These are phyloP conservation scores for Astyanax mexicanus DNA, from an alignment of 2,797 vertebrate species.

Conservation along the genomic window DNA sequence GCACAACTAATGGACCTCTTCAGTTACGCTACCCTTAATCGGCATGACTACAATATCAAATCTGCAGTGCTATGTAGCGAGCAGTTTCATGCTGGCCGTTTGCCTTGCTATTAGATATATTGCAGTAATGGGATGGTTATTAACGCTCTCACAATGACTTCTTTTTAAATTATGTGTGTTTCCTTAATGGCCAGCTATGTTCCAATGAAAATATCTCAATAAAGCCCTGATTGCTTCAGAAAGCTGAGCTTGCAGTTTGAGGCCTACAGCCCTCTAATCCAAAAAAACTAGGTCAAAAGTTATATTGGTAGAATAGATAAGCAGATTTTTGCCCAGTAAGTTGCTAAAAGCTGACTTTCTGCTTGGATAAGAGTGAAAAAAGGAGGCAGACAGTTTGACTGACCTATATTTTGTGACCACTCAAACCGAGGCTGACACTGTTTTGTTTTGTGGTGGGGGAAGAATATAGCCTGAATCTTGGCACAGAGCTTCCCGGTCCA, in stretches of 20 bases:
- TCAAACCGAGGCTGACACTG: constrained; percentile 65
- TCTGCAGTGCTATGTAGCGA: background rate
- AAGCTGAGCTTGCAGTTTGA: constrained; percentile 28
- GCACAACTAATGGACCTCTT: background rate
- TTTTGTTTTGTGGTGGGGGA: constrained; percentile 66
- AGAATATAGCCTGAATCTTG: constrained; percentile 46
- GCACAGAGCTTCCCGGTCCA: constrained; percentile 25
- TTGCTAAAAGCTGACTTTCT: constrained; percentile 62
- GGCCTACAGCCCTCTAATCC: constrained; percentile 8
- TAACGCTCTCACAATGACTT: background rate
- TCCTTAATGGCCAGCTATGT: background rate
- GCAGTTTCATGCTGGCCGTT: constrained; percentile 8
- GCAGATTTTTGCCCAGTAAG: constrained; percentile 27
- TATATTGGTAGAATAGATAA: constrained; percentile 25
- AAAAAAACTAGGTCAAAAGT: constrained; percentile 19
- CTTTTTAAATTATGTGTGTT: constrained; percentile 1
- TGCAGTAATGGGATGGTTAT: background rate
- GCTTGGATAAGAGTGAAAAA: constrained; percentile 60
- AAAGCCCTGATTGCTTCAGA: constrained; percentile 25
- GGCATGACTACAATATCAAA: background rate
- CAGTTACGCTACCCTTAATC: background rate
- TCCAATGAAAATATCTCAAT: constrained; percentile 22
- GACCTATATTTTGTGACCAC: constrained; percentile 78
- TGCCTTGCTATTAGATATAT: background rate
- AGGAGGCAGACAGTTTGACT: constrained; percentile 61